Percentiles rank a stretch among this genome's conserved stretches.
Evolutionary conservation across 2,797 vertebrate species (phyloP).

Genomic region (Muraenolepis orangiensis): DNA sequence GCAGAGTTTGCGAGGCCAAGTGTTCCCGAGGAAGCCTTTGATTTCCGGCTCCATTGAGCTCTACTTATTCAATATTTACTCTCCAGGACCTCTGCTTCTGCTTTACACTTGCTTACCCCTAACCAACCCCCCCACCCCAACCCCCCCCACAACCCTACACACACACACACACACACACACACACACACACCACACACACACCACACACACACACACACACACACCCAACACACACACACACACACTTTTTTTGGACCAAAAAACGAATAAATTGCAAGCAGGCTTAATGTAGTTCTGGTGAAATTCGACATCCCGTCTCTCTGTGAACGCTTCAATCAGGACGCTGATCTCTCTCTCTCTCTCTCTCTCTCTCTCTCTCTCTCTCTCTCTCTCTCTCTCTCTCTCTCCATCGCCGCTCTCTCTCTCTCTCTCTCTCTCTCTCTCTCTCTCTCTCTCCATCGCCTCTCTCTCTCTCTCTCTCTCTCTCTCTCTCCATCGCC

Average conservation of each 20-base stretch:
- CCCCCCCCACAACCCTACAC: too few relatives aligned
- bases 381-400: not conserved
- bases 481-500: slow-evolving; percentile 42
- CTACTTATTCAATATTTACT: slow-evolving; percentile 77
- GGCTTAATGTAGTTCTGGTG: slow-evolving; percentile 51
- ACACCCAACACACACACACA: too few relatives aligned
- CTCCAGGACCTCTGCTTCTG: slow-evolving; percentile 72
- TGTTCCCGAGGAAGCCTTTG: slow-evolving; percentile 69
- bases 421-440: not conserved
- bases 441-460: slow-evolving; percentile 6
- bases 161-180: too few relatives aligned
- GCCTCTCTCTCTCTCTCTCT: slow-evolving; percentile 47
- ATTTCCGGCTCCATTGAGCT: slow-evolving; percentile 71
- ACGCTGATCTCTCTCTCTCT: not conserved
- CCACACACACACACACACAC: too few relatives aligned
- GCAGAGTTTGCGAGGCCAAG: slow-evolving; percentile 65
- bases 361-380: not conserved
- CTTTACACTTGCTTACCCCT: slow-evolving; percentile 59
- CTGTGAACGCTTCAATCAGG: slow-evolving; percentile 10
- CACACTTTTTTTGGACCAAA: too few relatives aligned
- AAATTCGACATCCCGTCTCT: slow-evolving; percentile 1
- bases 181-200: too few relatives aligned
- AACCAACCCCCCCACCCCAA: slow-evolving; percentile 38
- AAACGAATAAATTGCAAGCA: slow-evolving; percentile 45
- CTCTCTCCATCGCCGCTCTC: not conserved